phyloP scores from a whole-genome alignment of 2,888 invertebrate species.

The Aelia acuminata region DNA sequence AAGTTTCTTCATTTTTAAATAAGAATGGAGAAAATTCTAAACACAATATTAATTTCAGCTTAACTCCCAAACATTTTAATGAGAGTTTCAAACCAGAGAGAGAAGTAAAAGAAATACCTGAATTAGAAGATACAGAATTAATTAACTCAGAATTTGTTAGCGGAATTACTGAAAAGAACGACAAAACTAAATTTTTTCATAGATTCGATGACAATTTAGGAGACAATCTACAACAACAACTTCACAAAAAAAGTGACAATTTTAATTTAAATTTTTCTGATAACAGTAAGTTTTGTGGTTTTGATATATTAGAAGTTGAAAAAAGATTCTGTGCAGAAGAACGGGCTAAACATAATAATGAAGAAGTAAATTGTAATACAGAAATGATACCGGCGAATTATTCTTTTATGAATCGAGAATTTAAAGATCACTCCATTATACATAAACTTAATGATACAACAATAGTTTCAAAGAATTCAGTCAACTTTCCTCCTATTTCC shows the following conservation, averaged over 20 bases:
- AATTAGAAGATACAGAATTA: constrained; percentile 35
- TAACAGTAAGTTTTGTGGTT: constrained; percentile 21
- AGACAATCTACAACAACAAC: not conserved
- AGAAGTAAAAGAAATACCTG: constrained; percentile 23
- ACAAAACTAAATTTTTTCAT: not conserved
- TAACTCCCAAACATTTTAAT: not conserved
- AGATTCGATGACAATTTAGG: not conserved
- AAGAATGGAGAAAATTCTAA: not conserved
- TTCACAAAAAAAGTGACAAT: not conserved
- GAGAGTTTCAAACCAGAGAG: not conserved
- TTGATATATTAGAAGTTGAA: constrained; percentile 48
- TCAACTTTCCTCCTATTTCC: not conserved
- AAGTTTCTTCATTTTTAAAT: not conserved
- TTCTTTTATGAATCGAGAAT: not conserved
- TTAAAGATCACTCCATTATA: not conserved
- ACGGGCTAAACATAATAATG: not conserved
- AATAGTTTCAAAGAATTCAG: not conserved
- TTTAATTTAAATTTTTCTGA: constrained; percentile 42
- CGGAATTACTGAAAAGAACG: not conserved
- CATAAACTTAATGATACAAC: not conserved
- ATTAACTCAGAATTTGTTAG: constrained; percentile 22
- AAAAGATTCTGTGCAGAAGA: not conserved
- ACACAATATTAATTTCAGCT: not conserved
- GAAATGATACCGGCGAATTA: not conserved
- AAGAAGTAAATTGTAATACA: not conserved